A percentile compares a stretch with the other conserved stretches of the same genome.
Conservation (phyloP, 2,113 vertebrate species). For the Seriola quinqueradiata region DNA sequence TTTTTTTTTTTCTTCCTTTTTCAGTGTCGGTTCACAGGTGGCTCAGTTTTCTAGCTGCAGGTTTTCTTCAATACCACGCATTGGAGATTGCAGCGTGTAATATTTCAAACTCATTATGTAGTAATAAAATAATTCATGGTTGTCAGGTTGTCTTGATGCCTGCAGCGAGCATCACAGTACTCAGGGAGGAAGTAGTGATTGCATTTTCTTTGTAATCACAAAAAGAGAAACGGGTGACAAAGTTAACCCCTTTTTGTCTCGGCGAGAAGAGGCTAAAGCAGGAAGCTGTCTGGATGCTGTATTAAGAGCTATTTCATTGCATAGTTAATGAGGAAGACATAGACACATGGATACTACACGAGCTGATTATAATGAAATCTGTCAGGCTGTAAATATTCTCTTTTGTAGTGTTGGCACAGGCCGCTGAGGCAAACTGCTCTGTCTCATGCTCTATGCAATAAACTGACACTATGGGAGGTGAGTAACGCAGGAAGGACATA, state of each 20-base stretch:
- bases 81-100: neutral
- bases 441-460: neutral
- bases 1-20: neutral
- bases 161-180: neutral
- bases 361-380: neutral
- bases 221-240: neutral
- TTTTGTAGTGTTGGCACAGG: neutral
- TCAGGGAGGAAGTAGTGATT: neutral
- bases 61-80: neutral
- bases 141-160: neutral
- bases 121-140: too few species aligned
- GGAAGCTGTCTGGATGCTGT: neutral
- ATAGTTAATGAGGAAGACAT: neutral
- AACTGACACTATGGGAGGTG: constrained; percentile 11
- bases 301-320: neutral
- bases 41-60: neutral
- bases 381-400: neutral
- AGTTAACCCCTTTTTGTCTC: neutral
- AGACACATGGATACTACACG: neutral
- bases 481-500: constrained; percentile 22
- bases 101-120: neutral
- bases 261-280: neutral
- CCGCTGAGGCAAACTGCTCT: neutral
- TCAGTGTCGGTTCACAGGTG: neutral
- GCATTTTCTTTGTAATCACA: neutral